Evolutionary conservation across 2,113 vertebrate genomes (phyloP).

Genomic region (Crotalus helleri): DNA sequence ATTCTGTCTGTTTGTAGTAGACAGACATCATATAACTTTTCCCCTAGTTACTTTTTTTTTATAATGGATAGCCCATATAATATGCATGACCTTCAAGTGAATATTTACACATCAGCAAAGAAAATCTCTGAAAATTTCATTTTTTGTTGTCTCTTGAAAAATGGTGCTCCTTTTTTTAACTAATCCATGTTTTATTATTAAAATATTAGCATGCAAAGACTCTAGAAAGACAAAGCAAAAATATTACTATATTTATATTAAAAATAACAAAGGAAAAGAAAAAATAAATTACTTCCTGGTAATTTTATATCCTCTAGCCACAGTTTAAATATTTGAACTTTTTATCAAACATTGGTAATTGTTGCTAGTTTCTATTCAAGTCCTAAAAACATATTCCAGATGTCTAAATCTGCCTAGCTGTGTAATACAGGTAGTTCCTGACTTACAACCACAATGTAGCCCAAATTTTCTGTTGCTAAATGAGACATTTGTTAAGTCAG

Average conservation of each 20-base stretch:
- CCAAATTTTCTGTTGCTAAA: neutral
- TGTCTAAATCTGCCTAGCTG: neutral
- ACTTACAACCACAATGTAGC: neutral
- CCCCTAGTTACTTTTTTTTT: neutral
- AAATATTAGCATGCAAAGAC: neutral
- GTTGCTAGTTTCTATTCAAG: neutral
- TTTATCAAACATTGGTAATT: neutral
- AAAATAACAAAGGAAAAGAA: neutral
- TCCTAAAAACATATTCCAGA: neutral
- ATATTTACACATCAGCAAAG: neutral
- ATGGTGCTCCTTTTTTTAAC: neutral
- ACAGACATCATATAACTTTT: neutral
- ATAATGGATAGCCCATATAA: neutral
- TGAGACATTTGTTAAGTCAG: neutral
- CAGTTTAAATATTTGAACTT: neutral
- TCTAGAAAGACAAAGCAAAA: neutral
- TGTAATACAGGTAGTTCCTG: neutral
- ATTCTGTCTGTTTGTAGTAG: neutral
- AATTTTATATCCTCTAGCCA: neutral
- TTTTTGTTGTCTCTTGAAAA: neutral
- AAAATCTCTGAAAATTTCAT: neutral
- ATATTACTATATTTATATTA: neutral
- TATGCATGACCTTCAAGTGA: neutral
- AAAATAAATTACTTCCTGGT: neutral
- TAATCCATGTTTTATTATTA: neutral